Percentiles rank a stretch among this genome's conserved stretches.
phyloP scores from a whole-genome alignment of 2,888 invertebrate species.

The Tholera decimalis region DNA sequence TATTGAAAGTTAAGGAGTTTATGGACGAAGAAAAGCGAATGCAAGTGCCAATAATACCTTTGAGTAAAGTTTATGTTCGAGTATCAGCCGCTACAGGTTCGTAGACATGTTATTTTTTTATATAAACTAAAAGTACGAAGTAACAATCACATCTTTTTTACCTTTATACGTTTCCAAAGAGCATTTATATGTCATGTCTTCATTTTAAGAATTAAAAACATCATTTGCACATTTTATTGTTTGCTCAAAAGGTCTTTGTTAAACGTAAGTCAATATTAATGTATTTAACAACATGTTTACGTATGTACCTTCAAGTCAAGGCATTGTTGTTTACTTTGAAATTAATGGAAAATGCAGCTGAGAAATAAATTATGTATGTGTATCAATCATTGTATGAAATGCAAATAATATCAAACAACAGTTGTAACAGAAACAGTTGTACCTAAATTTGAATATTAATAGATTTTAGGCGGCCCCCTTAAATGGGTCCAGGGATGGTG shows the following conservation, averaged over 20 bases:
- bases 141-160: neutral
- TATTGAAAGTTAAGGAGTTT: conserved; percentile 88
- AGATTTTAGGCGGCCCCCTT: too few relatives aligned
- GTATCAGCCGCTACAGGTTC: conserved; percentile 88
- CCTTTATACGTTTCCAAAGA: neutral
- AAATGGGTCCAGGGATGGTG: too few relatives aligned
- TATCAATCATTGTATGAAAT: neutral
- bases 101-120: conserved; percentile 47
- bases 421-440: too few relatives aligned
- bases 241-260: conserved; percentile 23
- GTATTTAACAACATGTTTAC: neutral
- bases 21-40: conserved; percentile 89
- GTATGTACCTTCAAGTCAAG: neutral
- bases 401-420: too few relatives aligned
- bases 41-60: conserved; percentile 89
- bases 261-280: neutral
- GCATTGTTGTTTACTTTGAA: neutral
- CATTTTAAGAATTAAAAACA: neutral
- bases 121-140: neutral
- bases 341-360: neutral
- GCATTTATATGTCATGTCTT: neutral
- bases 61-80: conserved; percentile 87
- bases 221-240: neutral
- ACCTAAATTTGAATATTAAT: neutral
- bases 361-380: neutral